phyloP scores from a whole-genome alignment of 2,113 vertebrate species.

The Synchiropus splendidus region DNA sequence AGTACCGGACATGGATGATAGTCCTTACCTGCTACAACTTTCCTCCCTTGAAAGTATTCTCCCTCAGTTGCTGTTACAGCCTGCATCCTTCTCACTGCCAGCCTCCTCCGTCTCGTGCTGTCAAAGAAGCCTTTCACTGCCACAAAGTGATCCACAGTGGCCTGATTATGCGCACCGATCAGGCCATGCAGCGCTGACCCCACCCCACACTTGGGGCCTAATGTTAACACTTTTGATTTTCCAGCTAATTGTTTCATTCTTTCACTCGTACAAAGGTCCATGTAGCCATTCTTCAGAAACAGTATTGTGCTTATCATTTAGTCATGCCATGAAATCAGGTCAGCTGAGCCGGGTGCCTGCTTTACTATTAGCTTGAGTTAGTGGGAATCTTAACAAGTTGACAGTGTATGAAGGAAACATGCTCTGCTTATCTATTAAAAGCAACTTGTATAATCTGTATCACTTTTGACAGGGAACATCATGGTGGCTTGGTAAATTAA shows the following conservation, averaged over 20 bases:
- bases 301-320: background rate
- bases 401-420: too few species aligned
- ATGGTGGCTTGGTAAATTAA: too few species aligned
- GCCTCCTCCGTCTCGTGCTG: slow-evolving; percentile 2
- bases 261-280: slow-evolving; percentile 2
- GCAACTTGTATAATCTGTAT: too few species aligned
- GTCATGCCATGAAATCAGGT: background rate
- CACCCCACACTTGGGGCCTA: slow-evolving; percentile 20
- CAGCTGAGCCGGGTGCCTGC: background rate
- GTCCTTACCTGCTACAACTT: slow-evolving; percentile 44
- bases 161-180: slow-evolving; percentile 23
- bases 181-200: slow-evolving; percentile 43
- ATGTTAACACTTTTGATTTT: slow-evolving; percentile 17
- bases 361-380: background rate
- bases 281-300: slow-evolving; percentile 2
- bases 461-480: too few species aligned
- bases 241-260: slow-evolving; percentile 3
- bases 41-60: slow-evolving; percentile 6
- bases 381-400: background rate
- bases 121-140: slow-evolving; percentile 42
- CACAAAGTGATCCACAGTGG: slow-evolving; percentile 41
- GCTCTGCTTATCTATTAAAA: too few species aligned
- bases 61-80: slow-evolving; percentile 10
- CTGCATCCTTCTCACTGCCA: background rate
- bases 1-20: slow-evolving; percentile 40